Evolutionary conservation across 2,113 vertebrate species (phyloP), one percentile per base, ranked within the genome.

Genomic region (Trogon melanurus): DNA sequence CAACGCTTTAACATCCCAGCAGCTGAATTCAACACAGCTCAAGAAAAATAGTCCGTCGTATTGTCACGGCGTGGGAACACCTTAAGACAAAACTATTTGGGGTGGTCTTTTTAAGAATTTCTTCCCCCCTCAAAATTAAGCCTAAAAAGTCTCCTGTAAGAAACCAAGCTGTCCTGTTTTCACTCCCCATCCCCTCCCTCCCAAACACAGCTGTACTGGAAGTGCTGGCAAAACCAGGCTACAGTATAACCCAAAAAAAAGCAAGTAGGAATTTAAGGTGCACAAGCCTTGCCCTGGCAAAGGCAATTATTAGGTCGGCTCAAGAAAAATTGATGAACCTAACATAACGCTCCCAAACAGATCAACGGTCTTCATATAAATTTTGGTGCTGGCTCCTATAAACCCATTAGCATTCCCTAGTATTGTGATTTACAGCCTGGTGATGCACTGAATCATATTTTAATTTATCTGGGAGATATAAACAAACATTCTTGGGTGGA

Each of bases 371-470:
- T 85, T 90, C 79, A 54, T 83, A 91, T 88, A 95, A 93, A 94
- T 93, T 91, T 91, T 90, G 75, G 57, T 94, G 47, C 72, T 89
- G 85, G 48, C 85, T 95, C 79, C 69, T 83, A 47, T 74, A 82
- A 90, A 95, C 64, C 85, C 72, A 94, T 94, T 85, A 94, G 11
- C 61, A 29, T 94, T 93, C 72, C 69, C 53, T 84, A 71, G 79
- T n/a, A 94, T 88, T 67, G 67, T 91, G 86, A 94, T 97, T 97
- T 94, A 88, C 88, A 93, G 57, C 88, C 41, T 54, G 75, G 88
- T 84, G 88, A 93, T 74, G 85, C 85, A 95, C 85, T 95, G 92
- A 97, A 96, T 95, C 91, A 95, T 90, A 81, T 94, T 94, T 93
- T 93, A 96, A 95, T 94, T 94, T 91, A 79, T 71, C 91, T 57